Conservation (phyloP, 2,888 invertebrate species). For the Elegia similella region DNA sequence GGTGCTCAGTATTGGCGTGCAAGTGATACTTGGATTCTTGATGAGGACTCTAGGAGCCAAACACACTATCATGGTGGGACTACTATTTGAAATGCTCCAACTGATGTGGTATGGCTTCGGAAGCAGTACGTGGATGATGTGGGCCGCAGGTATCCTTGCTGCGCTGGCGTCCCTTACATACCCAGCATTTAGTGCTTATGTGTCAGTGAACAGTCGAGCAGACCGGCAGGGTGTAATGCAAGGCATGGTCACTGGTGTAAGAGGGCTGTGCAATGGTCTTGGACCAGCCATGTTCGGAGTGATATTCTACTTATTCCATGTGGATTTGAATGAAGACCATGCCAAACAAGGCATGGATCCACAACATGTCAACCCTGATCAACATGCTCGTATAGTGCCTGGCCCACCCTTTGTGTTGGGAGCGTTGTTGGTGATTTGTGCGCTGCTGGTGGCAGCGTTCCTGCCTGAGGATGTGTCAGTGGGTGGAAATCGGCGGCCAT, state of each 20-base stretch:
- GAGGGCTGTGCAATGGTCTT: constrained; percentile 98
- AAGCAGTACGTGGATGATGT: constrained; percentile 99
- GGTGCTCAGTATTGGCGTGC: constrained; percentile 96
- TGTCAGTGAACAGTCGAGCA: constrained; percentile 98
- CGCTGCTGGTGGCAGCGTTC: constrained; percentile 94
- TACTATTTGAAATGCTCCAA: constrained; percentile 97
- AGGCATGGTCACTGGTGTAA: constrained; percentile 99
- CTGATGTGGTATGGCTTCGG: constrained; percentile 99
- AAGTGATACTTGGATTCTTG: constrained; percentile 91
- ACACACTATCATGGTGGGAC: constrained; percentile 98
- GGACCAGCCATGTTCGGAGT: constrained; percentile 99
- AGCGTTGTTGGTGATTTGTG: constrained; percentile 97
- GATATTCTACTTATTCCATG: constrained; percentile 99
- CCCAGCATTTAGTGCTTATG: constrained; percentile 99
- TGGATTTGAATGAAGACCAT: constrained; percentile 94
- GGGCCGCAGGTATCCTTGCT: constrained; percentile 98
- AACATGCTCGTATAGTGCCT: constrained; percentile 89
- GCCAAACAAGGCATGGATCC: constrained; percentile 40
- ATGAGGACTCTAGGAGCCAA: constrained; percentile 95
- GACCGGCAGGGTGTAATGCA: constrained; percentile 98
- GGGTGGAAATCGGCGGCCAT: constrained; percentile 70
- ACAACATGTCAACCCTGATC: constrained; percentile 67
- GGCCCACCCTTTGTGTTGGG: constrained; percentile 99
- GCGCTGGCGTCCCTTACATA: constrained; percentile 98
- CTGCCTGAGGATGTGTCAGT: constrained; percentile 85